Conservation (phyloP, 2,888 invertebrate species). For the Bembecia ichneumoniformis region DNA sequence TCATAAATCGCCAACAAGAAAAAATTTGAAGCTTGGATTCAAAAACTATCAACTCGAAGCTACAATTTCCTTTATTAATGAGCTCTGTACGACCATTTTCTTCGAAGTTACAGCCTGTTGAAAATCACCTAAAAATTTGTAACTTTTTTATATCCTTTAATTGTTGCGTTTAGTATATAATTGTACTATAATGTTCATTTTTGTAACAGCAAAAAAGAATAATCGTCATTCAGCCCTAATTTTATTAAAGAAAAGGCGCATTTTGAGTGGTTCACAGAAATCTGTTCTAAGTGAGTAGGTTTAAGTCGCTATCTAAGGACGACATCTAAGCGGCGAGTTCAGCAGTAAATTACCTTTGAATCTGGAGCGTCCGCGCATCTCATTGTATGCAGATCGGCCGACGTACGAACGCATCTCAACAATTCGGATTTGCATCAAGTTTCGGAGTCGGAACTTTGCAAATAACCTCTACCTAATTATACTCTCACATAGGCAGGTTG, state of each 20-base stretch:
- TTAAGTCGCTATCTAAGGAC: conserved; percentile 45
- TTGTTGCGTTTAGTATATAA: too few relatives aligned
- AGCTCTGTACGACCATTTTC: too few relatives aligned
- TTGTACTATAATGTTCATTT: too few relatives aligned
- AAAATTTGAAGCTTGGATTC: too few relatives aligned
- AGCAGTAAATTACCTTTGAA: conserved; percentile 58
- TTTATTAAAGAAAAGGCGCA: not conserved
- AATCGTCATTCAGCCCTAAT: too few relatives aligned
- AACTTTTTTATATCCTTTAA: too few relatives aligned
- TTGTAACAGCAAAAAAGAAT: too few relatives aligned
- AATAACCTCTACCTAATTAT: conserved; percentile 29
- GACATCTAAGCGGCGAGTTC: conserved; percentile 53
- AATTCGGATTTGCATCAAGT: conserved; percentile 55
- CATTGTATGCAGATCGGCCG: conserved; percentile 65
- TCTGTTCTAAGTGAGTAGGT: conserved; percentile 49
- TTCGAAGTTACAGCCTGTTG: too few relatives aligned
- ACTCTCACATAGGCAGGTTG: not conserved
- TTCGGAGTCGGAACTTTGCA: conserved; percentile 48
- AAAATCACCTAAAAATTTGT: too few relatives aligned
- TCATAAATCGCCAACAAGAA: too few relatives aligned
- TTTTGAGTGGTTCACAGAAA: conserved; percentile 6
- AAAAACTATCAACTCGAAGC: too few relatives aligned
- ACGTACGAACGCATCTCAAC: conserved; percentile 27
- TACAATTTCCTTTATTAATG: too few relatives aligned
- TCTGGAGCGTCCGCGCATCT: conserved; percentile 46